Evolutionary conservation across 2,888 invertebrate genomes (phyloP).

Genomic region (Drosophila suboccidentalis): DNA sequence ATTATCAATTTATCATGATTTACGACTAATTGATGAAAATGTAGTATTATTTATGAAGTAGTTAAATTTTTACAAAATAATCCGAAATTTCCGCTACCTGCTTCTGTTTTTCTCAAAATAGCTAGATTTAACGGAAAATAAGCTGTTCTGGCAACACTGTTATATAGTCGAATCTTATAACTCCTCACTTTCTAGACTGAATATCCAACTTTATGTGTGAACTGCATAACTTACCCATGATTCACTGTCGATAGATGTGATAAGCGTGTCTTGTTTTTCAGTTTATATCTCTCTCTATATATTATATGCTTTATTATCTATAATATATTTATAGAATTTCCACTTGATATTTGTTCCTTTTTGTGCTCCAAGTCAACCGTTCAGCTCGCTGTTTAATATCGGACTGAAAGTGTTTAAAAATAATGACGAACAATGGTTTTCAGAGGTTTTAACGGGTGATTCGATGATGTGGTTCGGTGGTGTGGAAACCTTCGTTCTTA

Average conservation of each 20-base stretch:
- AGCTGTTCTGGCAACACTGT: background rate
- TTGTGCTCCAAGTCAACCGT: conserved; percentile 10
- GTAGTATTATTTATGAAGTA: no score
- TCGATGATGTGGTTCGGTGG: no score
- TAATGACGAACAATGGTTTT: background rate
- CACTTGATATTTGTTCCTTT: conserved; percentile 4
- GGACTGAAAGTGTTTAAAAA: conserved; percentile 20
- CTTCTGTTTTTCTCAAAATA: no score
- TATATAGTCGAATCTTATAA: background rate
- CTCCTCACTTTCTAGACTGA: background rate
- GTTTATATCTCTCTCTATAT: conserved; percentile 4
- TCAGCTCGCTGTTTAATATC: conserved; percentile 5
- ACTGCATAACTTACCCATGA: conserved; percentile 49
- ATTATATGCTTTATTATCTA: conserved; percentile 9
- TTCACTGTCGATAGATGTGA: conserved; percentile 35
- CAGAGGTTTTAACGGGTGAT: background rate
- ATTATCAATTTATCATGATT: no score
- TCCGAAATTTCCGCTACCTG: no score
- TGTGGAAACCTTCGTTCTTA: background rate
- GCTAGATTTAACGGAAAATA: no score
- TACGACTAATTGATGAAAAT: no score
- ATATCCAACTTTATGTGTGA: background rate
- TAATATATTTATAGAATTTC: background rate
- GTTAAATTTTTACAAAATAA: no score
- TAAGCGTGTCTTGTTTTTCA: conserved; percentile 10